These are phyloP conservation scores for Adelges cooleyi DNA, from an alignment of 1,140 invertebrate species.

Conservation along the genomic window DNA sequence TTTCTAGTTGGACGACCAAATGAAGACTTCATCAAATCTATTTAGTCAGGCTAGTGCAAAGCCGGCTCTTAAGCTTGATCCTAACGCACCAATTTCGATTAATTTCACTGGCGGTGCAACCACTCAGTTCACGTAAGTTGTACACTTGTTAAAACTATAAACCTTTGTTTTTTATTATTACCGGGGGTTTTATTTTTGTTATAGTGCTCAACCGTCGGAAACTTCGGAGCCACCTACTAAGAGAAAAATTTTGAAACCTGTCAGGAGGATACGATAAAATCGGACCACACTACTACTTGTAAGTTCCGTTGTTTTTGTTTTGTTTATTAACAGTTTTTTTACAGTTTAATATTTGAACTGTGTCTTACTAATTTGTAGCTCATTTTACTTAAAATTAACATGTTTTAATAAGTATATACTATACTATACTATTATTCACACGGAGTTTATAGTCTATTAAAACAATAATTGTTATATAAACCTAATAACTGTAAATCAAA, in stretches of 20 bases:
- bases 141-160: no score
- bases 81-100: slow-evolving; percentile 12
- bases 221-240: slow-evolving; percentile 9
- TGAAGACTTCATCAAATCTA: background rate
- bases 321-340: background rate
- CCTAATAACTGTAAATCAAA: no score
- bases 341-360: background rate
- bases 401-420: no score
- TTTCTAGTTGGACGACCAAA: background rate
- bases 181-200: background rate
- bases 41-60: background rate
- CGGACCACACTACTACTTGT: slow-evolving; percentile 4
- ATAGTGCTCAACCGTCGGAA: slow-evolving; percentile 14
- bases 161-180: no score
- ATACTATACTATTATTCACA: no score
- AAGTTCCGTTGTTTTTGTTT: slow-evolving; percentile 1
- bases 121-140: slow-evolving; percentile 24
- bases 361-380: no score
- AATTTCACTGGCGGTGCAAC: slow-evolving; percentile 20
- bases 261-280: slow-evolving; percentile 21
- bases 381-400: no score
- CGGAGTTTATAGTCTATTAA: no score
- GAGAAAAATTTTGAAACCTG: slow-evolving; percentile 24
- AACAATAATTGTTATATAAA: no score
- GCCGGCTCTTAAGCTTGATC: background rate